Evolutionary conservation across 2,888 invertebrate genomes (phyloP), one percentile per base, ranked within the genome.

Genomic region (Muscina levida): DNA sequence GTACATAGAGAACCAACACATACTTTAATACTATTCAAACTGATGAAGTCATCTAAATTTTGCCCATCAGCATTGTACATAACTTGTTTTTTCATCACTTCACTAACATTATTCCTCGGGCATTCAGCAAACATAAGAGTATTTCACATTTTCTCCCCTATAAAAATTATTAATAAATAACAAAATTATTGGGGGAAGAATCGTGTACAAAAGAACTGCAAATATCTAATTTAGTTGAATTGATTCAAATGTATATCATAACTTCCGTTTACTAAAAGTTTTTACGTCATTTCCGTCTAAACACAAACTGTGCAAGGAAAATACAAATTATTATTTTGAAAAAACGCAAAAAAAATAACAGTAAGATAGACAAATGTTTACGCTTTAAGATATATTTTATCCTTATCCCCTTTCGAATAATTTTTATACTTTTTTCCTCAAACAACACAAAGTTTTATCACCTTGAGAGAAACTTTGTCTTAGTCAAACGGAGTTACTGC

Each of bases 171-270:
- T 24, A 24, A 24, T 13, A 53, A 53, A 22, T 53, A n/a, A 53
- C 4, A 53, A 24, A n/a, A 2, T 24, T 24, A 11, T 13, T 13
- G 13, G 13, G 13, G 53, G 24, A 11, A 53, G 10, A 53, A 24
- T 6, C 3, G 51, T n/a, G 15, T 15, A 44, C 13, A 17, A 19
- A 11, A 2, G 19, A 4, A 48, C 48, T 4, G 4, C n/a, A 31
- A 31, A 53, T 11, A 13, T 53, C 13, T 10, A 53, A 53, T 53
- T 22, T 53, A 24, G 22, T 53, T 53, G 53, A 53, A 53, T 53
- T 53, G 24, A 53, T 22, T 53, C 24, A 22, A 53, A 53, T 53
- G 24, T 53, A 53, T 22, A 53, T 53, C 53, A 24, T 53, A 22
- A 53, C 53, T 22, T 53, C 53, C 53, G 53, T 53, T 24, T 53